Base-by-base conservation (phyloP, 2,888 invertebrate species). In the Drosophila subsilvestris region DNA sequence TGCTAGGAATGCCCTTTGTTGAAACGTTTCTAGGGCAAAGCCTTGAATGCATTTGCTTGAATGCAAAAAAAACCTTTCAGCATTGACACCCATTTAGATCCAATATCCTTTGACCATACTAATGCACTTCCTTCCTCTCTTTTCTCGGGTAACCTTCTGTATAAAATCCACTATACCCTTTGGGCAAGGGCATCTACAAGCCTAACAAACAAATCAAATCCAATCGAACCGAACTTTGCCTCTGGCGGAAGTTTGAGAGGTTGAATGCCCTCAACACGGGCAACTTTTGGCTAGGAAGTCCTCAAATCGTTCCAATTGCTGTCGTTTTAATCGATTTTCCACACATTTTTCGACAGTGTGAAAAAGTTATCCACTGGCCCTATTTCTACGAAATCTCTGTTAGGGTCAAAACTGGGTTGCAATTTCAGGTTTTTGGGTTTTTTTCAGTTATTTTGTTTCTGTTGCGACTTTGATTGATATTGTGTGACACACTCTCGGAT, bases 321-420 rank as follows among this genome's bases (percentile, higher is more conserved):
- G 68, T 53, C 59, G 48, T 56, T 76, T 72, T 69, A 80, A 82
- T 85, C 81, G 81, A 81, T 81, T 81, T 81, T 81, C 71, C 82
- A 72, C 81, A 83, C 69, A 76, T 68, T 83, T 83, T 63, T 55
- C 68, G 71, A 32, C 54, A 49, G 47, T 56, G 6, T 43, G 51
- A 12, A 56, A 53, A 73, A 66, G 63, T 75, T 82, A 58, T 69
- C 55, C 51, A 18, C 44, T 12, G 32, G 12, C 32, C 32, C 32
- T 12, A 3, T 12, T 32, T 3, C 51, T 59, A 37, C 37, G 1
- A 37, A 9, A 37, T 37, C 14, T 37, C 7, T 37, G 32, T 58
- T 66, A 59, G 44, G 25, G 17, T 22, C 50, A 22, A 51, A 42
- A 63, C 55, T 49, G 54, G 55, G 54, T 56, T 59, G 59, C 74